phyloP scores from a whole-genome alignment of 2,888 invertebrate species.

The Allygus modestus region DNA sequence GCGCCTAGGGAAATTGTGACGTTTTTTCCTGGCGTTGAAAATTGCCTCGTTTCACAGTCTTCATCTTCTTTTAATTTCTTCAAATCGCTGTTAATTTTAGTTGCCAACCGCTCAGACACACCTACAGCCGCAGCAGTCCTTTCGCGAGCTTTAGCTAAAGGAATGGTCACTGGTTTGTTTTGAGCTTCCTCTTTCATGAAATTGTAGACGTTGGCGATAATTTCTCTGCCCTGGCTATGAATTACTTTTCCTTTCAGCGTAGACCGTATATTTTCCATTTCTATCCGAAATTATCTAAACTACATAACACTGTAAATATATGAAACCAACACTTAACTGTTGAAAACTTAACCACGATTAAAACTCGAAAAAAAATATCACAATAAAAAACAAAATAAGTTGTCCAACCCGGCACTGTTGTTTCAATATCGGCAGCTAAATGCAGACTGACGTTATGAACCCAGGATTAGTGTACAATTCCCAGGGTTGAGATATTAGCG shows the following conservation, averaged over 20 bases:
- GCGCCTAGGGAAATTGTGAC: constrained; percentile 13
- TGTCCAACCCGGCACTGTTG: constrained; percentile 41
- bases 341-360: constrained; percentile 16
- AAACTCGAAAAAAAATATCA: not conserved
- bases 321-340: not conserved
- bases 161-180: constrained; percentile 17
- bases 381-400: not conserved
- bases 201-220: constrained; percentile 16
- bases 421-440: constrained; percentile 14
- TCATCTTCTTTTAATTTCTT: constrained; percentile 30
- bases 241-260: constrained; percentile 32
- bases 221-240: constrained; percentile 40
- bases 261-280: constrained; percentile 28
- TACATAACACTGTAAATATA: constrained; percentile 6
- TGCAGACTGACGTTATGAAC: constrained; percentile 15
- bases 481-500: no score
- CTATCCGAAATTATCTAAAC: not conserved
- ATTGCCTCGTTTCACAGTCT: constrained; percentile 33
- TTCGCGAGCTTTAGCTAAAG: constrained; percentile 20
- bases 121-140: constrained; percentile 34
- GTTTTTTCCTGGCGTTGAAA: constrained; percentile 49
- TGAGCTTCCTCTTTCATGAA: constrained; percentile 29
- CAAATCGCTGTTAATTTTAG: constrained; percentile 28
- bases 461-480: constrained; percentile 22
- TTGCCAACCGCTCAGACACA: not conserved